Evolutionary conservation across 1,140 invertebrate genomes (phyloP), one percentile per base, ranked within the genome.

Genomic region (Cotesia vestalis): DNA sequence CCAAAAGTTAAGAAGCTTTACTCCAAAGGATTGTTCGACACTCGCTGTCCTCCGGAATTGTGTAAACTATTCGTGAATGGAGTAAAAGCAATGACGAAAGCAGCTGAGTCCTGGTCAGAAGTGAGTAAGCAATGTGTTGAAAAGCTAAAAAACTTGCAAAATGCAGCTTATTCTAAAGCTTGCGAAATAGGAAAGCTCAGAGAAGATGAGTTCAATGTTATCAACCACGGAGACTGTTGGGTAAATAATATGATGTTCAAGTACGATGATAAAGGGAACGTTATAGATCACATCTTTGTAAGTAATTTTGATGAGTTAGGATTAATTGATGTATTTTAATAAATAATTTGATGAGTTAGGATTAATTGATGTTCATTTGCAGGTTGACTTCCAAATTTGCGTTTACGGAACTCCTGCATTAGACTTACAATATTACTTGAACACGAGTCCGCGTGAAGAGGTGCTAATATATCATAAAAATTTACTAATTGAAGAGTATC

Each of bases 171-270:
- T 57, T 5, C 81, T 57, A 73, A 84, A 74, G 73, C 84, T 62
- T 60, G 66, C 66, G 36, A 83, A 71, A n/a, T 72, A 71, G 8
- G 77, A 69, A 75, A 76, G 9, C 35, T 76, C 3, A 78, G 76
- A 1, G 81, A 89, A 9, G 74, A 83, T 4, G 83, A 88, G 9
- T 91, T 91, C 69, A 84, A 87, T 35, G 90, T 91, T 0, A 82
- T 92, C 6, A 90, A 89, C 77, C 91, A 92, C 60, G 91, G 91
- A 4, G 91, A 92, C 77, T 84, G 87, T 36, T 92, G 91, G 91
- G 83, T 89, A 1, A 91, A 91, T 72, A 92, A 92, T 75, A 90
- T 92, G 81, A 80, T 92, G 75, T 92, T 91, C 77, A 85, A 85
- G 53, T 91, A 91, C 69, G 79, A 89, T 63, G 71, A 84, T 0